These are phyloP conservation scores for Smittia aterrima DNA, from an alignment of 2,888 invertebrate species.

Conservation along the genomic window DNA sequence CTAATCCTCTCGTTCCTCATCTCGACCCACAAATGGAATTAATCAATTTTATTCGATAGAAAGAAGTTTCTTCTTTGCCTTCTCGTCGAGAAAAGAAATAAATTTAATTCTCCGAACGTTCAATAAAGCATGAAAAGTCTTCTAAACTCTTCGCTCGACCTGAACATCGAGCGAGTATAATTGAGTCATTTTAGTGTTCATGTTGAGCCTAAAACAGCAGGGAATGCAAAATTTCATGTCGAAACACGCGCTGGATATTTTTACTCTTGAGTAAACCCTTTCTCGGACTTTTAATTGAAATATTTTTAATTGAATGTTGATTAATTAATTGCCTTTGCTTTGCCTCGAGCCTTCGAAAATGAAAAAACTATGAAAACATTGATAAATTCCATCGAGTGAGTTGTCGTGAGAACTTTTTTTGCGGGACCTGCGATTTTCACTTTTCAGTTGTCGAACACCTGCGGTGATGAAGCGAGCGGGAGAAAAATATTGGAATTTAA, in stretches of 20 bases:
- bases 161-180: neutral
- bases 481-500: too few relatives aligned
- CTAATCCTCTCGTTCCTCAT: neutral
- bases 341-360: too few relatives aligned
- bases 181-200: constrained; percentile 18
- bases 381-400: too few relatives aligned
- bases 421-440: too few relatives aligned
- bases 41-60: neutral
- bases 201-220: neutral
- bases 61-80: neutral
- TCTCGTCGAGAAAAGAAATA: neutral
- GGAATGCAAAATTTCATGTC: neutral
- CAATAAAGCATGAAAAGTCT: neutral
- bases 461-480: too few relatives aligned
- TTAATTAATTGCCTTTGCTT: neutral
- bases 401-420: too few relatives aligned
- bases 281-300: neutral
- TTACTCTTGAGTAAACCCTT: neutral
- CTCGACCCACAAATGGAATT: neutral
- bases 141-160: neutral
- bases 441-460: too few relatives aligned
- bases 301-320: neutral
- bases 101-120: neutral
- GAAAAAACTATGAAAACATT: too few relatives aligned
- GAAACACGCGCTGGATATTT: neutral